Conservation (phyloP, 1,140 invertebrate species). For the Penaeus indicus region DNA sequence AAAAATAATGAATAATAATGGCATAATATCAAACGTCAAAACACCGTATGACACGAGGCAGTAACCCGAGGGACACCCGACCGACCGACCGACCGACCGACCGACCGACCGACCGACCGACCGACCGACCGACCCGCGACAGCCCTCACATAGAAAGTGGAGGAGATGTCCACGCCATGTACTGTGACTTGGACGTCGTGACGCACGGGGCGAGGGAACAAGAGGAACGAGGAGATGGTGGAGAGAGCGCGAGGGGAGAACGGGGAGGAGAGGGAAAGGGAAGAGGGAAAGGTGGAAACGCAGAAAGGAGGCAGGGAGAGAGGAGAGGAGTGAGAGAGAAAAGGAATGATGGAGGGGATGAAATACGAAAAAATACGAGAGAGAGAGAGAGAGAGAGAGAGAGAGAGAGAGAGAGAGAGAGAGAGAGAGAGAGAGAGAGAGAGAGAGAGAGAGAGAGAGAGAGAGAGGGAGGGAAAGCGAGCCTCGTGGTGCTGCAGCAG, state of each 20-base stretch:
- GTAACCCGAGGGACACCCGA: too few species aligned
- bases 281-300: background rate
- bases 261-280: too few species aligned
- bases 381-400: background rate
- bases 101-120: too few species aligned
- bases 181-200: too few species aligned
- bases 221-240: background rate
- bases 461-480: background rate
- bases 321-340: background rate
- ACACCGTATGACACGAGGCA: too few species aligned
- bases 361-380: background rate
- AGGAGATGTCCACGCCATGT: too few species aligned
- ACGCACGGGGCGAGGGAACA: background rate
- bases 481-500: background rate
- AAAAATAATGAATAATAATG: too few species aligned
- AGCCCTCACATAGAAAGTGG: too few species aligned
- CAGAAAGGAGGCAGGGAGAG: background rate
- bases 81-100: too few species aligned
- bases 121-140: too few species aligned
- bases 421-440: background rate
- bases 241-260: background rate
- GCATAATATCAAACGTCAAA: too few species aligned
- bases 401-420: background rate
- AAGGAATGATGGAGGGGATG: background rate
- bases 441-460: slow-evolving; percentile 1